A percentile compares a stretch with the other conserved stretches of the same genome.
phyloP scores from a whole-genome alignment of 2,888 invertebrate genomes.

The Dasysyrphus albostriatus region DNA sequence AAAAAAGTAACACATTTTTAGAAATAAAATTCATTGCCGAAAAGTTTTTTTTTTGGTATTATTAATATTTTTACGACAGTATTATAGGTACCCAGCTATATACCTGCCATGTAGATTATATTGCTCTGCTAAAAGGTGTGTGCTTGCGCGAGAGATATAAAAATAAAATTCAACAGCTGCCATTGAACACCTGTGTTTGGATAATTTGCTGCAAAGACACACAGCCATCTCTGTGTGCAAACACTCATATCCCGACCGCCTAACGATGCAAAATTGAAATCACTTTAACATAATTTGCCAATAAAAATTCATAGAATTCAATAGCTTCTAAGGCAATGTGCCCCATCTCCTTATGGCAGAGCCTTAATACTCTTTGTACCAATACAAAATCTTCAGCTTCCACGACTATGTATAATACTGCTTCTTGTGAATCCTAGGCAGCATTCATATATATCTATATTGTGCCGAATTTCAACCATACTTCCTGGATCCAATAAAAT shows the following conservation, averaged over 20 bases:
- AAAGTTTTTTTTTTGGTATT: constrained; percentile 29
- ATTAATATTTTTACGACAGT: constrained; percentile 59
- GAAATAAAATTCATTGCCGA: constrained; percentile 40
- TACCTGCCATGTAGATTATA: constrained; percentile 42
- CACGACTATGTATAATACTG: background rate
- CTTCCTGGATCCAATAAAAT: constrained; percentile 65
- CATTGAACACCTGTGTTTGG: constrained; percentile 68
- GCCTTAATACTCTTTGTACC: background rate
- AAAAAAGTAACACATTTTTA: constrained; percentile 21
- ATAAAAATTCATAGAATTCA: constrained; percentile 75
- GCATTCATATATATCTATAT: constrained; percentile 4
- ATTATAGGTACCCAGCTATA: no score
- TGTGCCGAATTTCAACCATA: constrained; percentile 34
- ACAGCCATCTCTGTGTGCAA: background rate
- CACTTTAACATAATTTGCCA: constrained; percentile 74
- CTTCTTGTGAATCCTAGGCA: constrained; percentile 34
- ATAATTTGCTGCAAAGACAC: constrained; percentile 55
- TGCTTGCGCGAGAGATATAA: constrained; percentile 29
- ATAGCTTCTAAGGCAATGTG: constrained; percentile 45
- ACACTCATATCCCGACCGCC: constrained; percentile 20
- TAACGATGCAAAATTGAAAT: constrained; percentile 74
- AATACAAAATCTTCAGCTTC: background rate
- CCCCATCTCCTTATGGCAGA: background rate
- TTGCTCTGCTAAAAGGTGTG: constrained; percentile 36
- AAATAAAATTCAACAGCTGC: constrained; percentile 60